phyloP scores from a whole-genome alignment of 1,140 invertebrate genomes.

The Lanistes nyassanus region DNA sequence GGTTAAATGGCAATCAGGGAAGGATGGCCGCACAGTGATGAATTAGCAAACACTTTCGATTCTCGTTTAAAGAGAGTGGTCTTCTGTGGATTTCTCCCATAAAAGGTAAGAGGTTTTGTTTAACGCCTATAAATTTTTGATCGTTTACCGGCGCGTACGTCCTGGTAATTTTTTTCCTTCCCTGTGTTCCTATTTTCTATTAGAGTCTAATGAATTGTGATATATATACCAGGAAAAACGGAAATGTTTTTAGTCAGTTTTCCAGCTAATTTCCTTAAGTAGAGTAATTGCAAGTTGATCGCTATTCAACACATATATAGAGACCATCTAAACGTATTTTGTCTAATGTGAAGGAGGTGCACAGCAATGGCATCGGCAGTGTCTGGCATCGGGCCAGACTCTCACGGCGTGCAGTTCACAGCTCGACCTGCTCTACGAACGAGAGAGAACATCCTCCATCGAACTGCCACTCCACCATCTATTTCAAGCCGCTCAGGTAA shows the following conservation, averaged over 20 bases:
- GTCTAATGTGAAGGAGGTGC: neutral
- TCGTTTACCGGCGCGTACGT: too few relatives aligned
- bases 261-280: neutral
- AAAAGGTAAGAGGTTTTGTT: too few relatives aligned
- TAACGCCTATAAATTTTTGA: too few relatives aligned
- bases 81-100: too few relatives aligned
- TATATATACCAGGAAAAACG: neutral
- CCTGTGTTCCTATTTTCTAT: too few relatives aligned
- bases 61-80: too few relatives aligned
- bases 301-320: too few relatives aligned
- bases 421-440: constrained; percentile 45
- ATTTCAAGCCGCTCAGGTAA: constrained; percentile 4
- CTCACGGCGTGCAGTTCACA: constrained; percentile 50
- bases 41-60: too few relatives aligned
- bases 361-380: constrained; percentile 42
- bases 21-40: too few relatives aligned
- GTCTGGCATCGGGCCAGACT: constrained; percentile 45
- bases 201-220: neutral
- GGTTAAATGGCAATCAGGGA: too few relatives aligned
- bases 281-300: neutral
- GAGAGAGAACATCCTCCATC: constrained; percentile 31
- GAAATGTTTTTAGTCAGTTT: neutral
- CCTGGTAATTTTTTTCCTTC: too few relatives aligned
- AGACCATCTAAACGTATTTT: neutral
- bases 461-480: constrained; percentile 1